phyloP scores from a whole-genome alignment of 2,888 invertebrate species.

The Cantharis flavilabris region DNA sequence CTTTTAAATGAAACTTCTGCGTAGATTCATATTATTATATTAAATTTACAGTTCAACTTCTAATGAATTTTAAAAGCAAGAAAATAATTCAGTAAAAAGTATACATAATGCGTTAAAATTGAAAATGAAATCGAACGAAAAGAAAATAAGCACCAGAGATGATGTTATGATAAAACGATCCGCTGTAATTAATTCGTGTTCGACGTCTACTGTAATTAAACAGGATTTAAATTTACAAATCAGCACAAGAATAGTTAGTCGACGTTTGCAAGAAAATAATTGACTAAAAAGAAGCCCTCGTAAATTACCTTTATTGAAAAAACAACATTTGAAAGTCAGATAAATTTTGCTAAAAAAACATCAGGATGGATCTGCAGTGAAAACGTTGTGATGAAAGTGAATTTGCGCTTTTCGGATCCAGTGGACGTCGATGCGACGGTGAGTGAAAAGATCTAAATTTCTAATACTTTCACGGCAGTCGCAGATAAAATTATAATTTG shows the following conservation, averaged over 20 bases:
- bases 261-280: not conserved
- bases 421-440: no score
- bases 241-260: not conserved
- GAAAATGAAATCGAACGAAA: not conserved
- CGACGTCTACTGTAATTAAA: not conserved
- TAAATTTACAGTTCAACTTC: no score
- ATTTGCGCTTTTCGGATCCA: no score
- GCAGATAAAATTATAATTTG: no score
- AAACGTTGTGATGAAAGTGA: no score
- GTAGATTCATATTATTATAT: no score
- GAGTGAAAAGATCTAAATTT: no score
- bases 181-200: not conserved
- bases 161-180: not conserved
- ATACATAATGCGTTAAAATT: not conserved
- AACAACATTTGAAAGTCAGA: not conserved
- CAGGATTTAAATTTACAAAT: not conserved
- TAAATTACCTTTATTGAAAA: not conserved
- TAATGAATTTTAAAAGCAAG: no score
- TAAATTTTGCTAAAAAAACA: not conserved
- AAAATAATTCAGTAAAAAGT: not conserved
- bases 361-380: not conserved
- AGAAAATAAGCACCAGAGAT: not conserved
- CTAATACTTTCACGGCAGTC: no score
- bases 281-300: not conserved
- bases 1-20: no score